Base-by-base conservation (phyloP, 2,888 invertebrate genomes). In the Cordylochernes scorpioides region DNA sequence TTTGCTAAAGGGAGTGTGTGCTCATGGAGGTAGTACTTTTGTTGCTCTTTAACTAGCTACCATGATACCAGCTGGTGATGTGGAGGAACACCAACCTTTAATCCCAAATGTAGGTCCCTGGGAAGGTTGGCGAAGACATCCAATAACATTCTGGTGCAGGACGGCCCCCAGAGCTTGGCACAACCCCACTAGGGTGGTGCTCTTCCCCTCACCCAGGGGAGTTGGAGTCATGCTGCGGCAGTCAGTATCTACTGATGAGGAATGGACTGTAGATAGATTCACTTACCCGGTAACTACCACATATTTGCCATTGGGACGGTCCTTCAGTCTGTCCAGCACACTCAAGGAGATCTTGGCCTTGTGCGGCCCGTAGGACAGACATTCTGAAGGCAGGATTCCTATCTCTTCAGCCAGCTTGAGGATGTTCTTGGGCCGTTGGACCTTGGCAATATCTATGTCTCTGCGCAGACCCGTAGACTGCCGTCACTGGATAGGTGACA, bases 81-180 rank as follows among this genome's bases (percentile, higher is more conserved):
- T n/a, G n/a, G n/a, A n/a, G n/a, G n/a, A n/a, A n/a, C n/a, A n/a
- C n/a, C n/a, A n/a, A 35, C 63, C 82, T 60, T 88, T 88, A 32
- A 97, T 86, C 8, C 97, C 94, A 55, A 97, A 97, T 6, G 94
- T 97, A 3, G 97, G 97, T 3, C 97, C 97, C 55, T 94, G 91
- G 27, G 88, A 91, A 2, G 97, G 94, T 50, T 97, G 97, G 2
- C 97, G 64, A 46, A 97, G 65, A 46, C 82, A 84, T 2, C 82
- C 94, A 49, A 97, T 71, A 1, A 80, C 67, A 55, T 94, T 91
- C 41, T 64, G 68, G 3, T 66, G 62, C 42, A 68, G 66, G 46
- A 82, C 78, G 0, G 75, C 77, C 2, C 72, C 67, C 30, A 97
- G 56, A 2, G 94, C 88, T 55, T 97, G 97, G 4, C 71, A 72